Evolutionary conservation across 2,113 vertebrate species (phyloP).

Genomic region (Nothobranchius kuhntae): DNA sequence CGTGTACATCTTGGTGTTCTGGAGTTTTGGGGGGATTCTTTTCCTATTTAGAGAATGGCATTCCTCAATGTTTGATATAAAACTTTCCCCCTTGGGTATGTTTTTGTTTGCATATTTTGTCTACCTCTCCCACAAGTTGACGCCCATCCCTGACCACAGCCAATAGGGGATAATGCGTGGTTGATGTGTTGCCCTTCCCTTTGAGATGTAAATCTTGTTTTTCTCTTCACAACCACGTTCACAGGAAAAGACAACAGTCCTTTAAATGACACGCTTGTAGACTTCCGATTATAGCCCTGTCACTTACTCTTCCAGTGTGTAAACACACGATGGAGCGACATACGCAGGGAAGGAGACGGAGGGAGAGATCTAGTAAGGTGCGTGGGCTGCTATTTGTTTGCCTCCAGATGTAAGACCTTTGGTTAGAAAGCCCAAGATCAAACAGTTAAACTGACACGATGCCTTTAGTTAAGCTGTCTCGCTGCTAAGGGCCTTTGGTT

Average conservation of each 20-base stretch:
- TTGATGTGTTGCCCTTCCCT: conserved; percentile 64
- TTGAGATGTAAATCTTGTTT: conserved; percentile 76
- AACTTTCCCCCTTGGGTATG: conserved; percentile 23
- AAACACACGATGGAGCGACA: conserved; percentile 64
- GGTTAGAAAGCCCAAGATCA: conserved; percentile 40
- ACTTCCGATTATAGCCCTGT: conserved; percentile 81
- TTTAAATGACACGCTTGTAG: conserved; percentile 79
- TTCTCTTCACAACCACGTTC: conserved; percentile 71
- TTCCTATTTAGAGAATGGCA: conserved; percentile 21
- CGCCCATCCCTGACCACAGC: conserved; percentile 64
- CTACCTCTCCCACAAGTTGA: conserved; percentile 55
- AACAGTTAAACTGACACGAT: conserved; percentile 17
- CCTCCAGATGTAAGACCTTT: conserved; percentile 41
- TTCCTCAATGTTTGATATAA: conserved; percentile 33
- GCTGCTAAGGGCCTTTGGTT: conserved; percentile 17
- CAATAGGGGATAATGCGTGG: conserved; percentile 71
- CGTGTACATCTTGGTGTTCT: neutral
- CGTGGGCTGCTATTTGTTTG: conserved; percentile 57
- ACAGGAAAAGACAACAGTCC: conserved; percentile 76
- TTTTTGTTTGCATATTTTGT: conserved; percentile 23
- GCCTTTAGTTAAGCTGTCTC: conserved; percentile 43
- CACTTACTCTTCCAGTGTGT: conserved; percentile 64
- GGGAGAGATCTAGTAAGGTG: conserved; percentile 38
- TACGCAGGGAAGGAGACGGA: conserved; percentile 15
- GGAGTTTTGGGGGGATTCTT: neutral